These are phyloP conservation scores for Cheilosia scutellata DNA, from an alignment of 2,888 invertebrate species.

Conservation along the genomic window DNA sequence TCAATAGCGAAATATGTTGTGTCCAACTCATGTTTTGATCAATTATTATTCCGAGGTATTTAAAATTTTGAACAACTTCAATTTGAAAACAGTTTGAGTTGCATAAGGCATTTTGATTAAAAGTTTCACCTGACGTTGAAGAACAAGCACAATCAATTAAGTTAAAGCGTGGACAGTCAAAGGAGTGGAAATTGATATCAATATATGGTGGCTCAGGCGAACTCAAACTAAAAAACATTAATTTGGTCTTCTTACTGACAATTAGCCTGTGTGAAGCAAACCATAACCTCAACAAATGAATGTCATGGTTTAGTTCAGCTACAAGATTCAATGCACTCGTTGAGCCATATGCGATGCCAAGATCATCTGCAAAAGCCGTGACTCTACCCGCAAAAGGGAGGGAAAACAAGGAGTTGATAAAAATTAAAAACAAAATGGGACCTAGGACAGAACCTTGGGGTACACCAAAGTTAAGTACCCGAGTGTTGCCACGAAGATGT, in stretches of 20 bases:
- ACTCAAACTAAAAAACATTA: too few species aligned
- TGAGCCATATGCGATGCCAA: not conserved
- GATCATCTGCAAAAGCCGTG: not conserved
- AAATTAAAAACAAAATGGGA: not conserved
- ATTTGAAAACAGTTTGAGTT: not conserved
- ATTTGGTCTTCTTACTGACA: too few species aligned
- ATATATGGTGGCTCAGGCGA: not conserved
- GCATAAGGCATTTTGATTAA: not conserved
- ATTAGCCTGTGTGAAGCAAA: too few species aligned
- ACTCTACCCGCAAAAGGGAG: too few species aligned
- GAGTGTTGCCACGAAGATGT: not conserved
- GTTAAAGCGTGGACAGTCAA: not conserved
- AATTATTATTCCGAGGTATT: not conserved
- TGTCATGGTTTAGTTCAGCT: too few species aligned
- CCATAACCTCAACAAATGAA: not conserved
- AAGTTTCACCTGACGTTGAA: not conserved
- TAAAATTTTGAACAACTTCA: not conserved
- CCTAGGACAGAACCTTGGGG: not conserved
- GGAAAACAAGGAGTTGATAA: not conserved
- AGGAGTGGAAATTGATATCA: conserved; percentile 3
- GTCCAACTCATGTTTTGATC: too few species aligned
- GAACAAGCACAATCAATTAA: not conserved
- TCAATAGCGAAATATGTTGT: too few species aligned
- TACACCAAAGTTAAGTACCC: too few species aligned
- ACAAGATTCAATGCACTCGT: not conserved